Percentiles rank a stretch among this genome's conserved stretches.
phyloP scores from a whole-genome alignment of 2,113 vertebrate species.

The Erythrolamprus reginae region DNA sequence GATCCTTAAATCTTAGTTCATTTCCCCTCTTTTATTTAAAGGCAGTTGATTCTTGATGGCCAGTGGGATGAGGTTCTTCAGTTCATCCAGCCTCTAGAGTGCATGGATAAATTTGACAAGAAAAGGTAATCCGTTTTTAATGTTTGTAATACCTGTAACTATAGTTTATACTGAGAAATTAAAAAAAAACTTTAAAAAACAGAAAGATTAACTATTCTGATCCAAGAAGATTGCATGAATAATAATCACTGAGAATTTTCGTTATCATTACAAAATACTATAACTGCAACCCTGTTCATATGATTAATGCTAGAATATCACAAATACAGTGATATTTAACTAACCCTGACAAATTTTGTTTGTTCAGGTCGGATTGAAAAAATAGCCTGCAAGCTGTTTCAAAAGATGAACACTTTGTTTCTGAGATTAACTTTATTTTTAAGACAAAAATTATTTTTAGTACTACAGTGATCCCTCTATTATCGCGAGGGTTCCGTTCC shows the following conservation, averaged over 20 bases:
- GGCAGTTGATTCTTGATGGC: conserved; percentile 92
- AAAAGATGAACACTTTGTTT: neutral
- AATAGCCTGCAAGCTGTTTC: neutral
- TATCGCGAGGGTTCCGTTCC: no score
- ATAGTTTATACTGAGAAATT: neutral
- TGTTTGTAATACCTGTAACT: neutral
- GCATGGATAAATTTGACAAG: conserved; percentile 96
- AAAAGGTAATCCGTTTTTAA: conserved; percentile 75
- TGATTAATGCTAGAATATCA: neutral
- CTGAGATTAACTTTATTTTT: neutral
- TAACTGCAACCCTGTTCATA: neutral
- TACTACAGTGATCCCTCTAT: no score
- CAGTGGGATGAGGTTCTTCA: conserved; percentile 99
- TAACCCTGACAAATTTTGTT: neutral
- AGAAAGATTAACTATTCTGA: neutral
- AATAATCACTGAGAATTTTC: neutral
- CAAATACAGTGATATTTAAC: neutral
- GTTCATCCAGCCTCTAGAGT: conserved; percentile 96
- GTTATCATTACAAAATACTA: neutral
- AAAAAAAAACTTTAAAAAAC: neutral
- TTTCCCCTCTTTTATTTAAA: conserved; percentile 56
- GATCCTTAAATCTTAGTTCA: neutral
- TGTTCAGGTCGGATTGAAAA: neutral
- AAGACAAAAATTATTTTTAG: neutral
- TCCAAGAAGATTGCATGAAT: neutral